Evolutionary conservation across 2,113 vertebrate genomes (phyloP).

Genomic region (Marmota monax): DNA sequence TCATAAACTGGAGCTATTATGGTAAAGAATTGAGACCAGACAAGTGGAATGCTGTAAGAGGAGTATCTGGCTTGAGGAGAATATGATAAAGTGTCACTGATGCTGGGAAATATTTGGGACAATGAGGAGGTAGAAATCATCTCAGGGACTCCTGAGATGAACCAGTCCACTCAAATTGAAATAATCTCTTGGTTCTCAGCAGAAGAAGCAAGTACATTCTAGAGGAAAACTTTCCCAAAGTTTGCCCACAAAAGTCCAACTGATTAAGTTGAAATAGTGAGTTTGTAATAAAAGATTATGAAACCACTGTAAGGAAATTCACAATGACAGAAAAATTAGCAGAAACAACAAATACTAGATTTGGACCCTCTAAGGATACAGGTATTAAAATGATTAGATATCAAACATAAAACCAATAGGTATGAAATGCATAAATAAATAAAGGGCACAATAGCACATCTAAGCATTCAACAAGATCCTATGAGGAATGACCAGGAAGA

Average conservation of each 20-base stretch:
- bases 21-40: neutral
- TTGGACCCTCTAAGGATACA: neutral
- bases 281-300: neutral
- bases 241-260: neutral
- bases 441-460: neutral
- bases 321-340: neutral
- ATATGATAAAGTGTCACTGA: neutral
- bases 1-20: neutral
- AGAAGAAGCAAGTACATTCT: constrained; percentile 33
- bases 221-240: neutral
- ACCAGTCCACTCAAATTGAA: neutral
- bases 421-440: constrained; percentile 9
- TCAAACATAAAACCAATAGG: neutral
- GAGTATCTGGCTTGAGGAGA: neutral
- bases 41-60: neutral
- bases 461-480: neutral
- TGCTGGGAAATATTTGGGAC: neutral
- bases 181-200: neutral
- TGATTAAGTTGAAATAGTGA: neutral
- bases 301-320: constrained; percentile 23
- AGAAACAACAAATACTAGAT: neutral
- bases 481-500: constrained; percentile 8
- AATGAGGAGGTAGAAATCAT: neutral
- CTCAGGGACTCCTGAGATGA: neutral
- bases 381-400: constrained; percentile 15